Percentiles rank a stretch among this genome's conserved stretches.
Evolutionary conservation across 2,797 vertebrate species (phyloP).

Genomic region (Apodemus agrarius): DNA sequence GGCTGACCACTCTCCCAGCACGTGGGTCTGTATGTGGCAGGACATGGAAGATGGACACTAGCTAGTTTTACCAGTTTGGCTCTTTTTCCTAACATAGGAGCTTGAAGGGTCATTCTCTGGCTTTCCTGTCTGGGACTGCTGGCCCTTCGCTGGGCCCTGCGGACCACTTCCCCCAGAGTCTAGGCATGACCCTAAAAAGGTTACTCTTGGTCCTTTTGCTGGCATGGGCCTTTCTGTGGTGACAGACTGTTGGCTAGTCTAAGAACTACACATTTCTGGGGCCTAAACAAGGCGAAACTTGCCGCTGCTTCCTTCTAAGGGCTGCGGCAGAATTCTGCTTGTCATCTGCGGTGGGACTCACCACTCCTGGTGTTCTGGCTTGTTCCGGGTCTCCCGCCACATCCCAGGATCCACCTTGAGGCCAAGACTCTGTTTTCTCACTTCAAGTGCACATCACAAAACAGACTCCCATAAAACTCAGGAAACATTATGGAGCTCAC

Average conservation of each 20-base stretch:
- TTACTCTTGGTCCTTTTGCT: conserved; percentile 53
- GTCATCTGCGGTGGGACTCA: not conserved
- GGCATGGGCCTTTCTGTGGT: conserved; percentile 18
- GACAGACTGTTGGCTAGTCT: conserved; percentile 34
- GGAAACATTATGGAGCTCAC: not conserved
- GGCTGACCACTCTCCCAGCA: conserved; percentile 34
- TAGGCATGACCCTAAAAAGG: not conserved
- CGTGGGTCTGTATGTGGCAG: conserved; percentile 6
- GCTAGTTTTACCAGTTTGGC: conserved; percentile 20
- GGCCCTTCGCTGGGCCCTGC: not conserved
- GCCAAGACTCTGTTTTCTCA: not conserved
- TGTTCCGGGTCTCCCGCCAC: not conserved
- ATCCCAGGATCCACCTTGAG: not conserved
- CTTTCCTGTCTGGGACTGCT: not conserved
- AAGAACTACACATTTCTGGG: not conserved
- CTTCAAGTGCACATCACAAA: not conserved
- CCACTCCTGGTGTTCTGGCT: not conserved
- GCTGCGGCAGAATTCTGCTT: not conserved
- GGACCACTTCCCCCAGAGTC: not conserved
- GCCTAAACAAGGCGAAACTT: not conserved
- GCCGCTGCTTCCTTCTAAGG: conserved; percentile 27
- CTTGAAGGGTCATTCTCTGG: not conserved
- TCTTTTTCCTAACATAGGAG: not conserved
- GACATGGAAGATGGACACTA: not conserved
- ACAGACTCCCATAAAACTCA: not conserved